phyloP scores from a whole-genome alignment of 2,797 vertebrate genomes.

The Glossophaga mutica region DNA sequence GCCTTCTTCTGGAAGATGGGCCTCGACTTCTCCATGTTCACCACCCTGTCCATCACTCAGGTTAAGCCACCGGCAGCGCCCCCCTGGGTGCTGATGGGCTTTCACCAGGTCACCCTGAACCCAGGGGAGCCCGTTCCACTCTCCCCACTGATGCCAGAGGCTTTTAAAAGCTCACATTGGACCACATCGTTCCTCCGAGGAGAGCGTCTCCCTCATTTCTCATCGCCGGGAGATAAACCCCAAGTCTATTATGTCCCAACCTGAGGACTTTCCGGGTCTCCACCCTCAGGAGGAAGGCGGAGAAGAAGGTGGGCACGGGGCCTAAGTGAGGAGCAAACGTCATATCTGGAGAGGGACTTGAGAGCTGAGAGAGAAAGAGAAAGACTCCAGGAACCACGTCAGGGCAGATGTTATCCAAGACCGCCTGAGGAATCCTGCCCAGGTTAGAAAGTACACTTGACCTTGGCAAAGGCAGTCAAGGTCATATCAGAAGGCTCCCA shows the following conservation, averaged over 20 bases:
- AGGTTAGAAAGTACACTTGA: background rate
- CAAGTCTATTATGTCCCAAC: background rate
- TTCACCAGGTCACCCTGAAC: background rate
- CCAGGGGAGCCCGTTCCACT: background rate
- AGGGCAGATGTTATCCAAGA: background rate
- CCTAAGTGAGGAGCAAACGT: background rate
- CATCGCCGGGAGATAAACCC: background rate
- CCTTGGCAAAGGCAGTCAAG: background rate
- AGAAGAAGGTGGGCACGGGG: too few species aligned
- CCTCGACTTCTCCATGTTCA: background rate
- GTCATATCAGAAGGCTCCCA: background rate
- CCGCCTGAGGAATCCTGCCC: background rate
- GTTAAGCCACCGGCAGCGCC: background rate
- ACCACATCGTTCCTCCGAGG: background rate
- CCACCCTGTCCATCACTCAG: background rate
- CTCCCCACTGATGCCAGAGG: background rate
- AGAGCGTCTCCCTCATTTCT: background rate
- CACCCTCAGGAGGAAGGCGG: background rate
- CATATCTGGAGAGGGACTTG: background rate
- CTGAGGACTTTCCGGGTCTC: background rate
- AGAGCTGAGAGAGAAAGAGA: background rate
- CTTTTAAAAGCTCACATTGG: background rate
- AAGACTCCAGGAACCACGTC: background rate
- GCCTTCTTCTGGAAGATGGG: background rate
- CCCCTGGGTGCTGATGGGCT: too few species aligned